Conservation (phyloP, 92 coral and sea anemone species). For the Metridium senile region DNA sequence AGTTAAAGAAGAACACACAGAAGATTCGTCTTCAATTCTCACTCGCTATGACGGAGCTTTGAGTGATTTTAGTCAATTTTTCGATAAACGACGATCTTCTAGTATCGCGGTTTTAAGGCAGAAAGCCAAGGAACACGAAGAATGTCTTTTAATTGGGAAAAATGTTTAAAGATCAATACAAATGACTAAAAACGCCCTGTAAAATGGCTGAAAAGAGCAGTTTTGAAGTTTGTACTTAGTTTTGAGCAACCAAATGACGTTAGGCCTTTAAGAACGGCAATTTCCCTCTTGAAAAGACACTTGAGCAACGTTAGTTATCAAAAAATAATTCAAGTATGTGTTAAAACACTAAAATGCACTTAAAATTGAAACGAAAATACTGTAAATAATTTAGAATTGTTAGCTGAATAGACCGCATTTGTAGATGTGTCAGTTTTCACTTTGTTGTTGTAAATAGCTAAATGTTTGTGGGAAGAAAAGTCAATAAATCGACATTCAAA, state of each 20-base stretch:
- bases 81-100: slow-evolving; percentile 71
- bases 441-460: slow-evolving; percentile 6
- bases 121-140: slow-evolving; percentile 85
- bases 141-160: slow-evolving; percentile 44
- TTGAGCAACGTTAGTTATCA: background rate
- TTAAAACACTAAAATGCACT: background rate
- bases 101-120: slow-evolving; percentile 83
- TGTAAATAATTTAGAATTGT: background rate
- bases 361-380: background rate
- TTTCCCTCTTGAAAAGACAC: background rate
- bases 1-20: slow-evolving; percentile 54
- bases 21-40: slow-evolving; percentile 23
- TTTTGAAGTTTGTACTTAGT: background rate
- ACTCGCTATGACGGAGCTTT: slow-evolving; percentile 15
- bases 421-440: no score
- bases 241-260: background rate
- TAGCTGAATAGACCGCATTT: no score
- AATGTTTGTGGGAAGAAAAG: background rate
- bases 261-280: background rate
- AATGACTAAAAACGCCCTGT: background rate
- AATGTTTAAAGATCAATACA: background rate
- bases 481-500: background rate
- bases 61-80: slow-evolving; percentile 47
- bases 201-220: background rate
- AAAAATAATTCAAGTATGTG: slow-evolving; percentile 6